Percentiles rank a stretch among this genome's conserved stretches.
Evolutionary conservation across 2,113 vertebrate species (phyloP).

Genomic region (Nycticryphes semicollaris): DNA sequence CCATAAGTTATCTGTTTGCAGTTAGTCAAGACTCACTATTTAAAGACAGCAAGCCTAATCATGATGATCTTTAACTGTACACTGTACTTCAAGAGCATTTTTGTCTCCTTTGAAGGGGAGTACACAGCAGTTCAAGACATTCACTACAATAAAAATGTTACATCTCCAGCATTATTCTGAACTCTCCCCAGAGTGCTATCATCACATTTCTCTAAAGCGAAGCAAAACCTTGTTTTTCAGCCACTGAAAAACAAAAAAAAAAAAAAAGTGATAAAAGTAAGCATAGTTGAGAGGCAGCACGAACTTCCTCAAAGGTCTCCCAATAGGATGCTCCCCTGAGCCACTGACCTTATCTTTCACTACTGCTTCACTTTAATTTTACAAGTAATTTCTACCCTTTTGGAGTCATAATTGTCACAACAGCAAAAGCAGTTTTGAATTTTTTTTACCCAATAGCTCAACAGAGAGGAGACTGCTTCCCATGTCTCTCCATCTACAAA

Average conservation of each 20-base stretch:
- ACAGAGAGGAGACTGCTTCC: too few relatives aligned
- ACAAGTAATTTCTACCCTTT: not conserved
- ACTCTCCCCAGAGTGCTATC: not conserved
- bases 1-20: not conserved
- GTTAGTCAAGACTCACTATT: not conserved
- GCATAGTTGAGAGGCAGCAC: not conserved
- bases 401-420: not conserved
- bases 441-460: not conserved
- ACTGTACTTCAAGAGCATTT: not conserved
- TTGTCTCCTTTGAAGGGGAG: not conserved
- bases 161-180: not conserved
- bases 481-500: not conserved
- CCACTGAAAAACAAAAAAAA: not conserved
- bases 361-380: not conserved
- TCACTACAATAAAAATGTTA: not conserved
- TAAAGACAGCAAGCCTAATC: not conserved
- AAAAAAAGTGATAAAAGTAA: not conserved
- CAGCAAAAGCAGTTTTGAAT: not conserved
- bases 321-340: not conserved
- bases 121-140: not conserved
- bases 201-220: not conserved
- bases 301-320: not conserved
- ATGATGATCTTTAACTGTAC: not conserved
- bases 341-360: not conserved
- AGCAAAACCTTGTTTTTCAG: not conserved